Percentiles rank a stretch among this genome's conserved stretches.
These are phyloP conservation scores for Ursus arctos DNA, from an alignment of 2,113 vertebrate species.

Conservation along the genomic window DNA sequence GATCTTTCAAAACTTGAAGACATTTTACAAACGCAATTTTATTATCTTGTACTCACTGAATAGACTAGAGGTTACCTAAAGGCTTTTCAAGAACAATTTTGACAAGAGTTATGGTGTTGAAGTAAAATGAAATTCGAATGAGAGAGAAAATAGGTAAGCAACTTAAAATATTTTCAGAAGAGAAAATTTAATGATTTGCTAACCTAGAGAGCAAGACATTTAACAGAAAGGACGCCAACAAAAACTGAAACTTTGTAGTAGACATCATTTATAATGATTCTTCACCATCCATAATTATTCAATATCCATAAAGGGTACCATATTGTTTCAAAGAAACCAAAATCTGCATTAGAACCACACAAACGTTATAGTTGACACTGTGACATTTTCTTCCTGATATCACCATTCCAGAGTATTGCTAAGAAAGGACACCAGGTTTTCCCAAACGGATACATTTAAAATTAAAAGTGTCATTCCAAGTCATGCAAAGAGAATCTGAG, in stretches of 20 bases:
- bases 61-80: not conserved
- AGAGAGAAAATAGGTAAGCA: not conserved
- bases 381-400: conserved; percentile 12
- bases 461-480: conserved; percentile 67
- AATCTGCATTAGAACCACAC: not conserved
- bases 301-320: not conserved
- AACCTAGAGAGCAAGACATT: not conserved
- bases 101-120: not conserved
- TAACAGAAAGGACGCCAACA: conserved; percentile 20
- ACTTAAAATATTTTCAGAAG: conserved; percentile 41
- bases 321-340: conserved; percentile 30
- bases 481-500: conserved; percentile 53
- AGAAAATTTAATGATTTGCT: conserved; percentile 41
- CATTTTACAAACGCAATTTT: not conserved
- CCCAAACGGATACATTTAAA: conserved; percentile 62
- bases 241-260: conserved; percentile 37
- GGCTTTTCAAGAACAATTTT: conserved; percentile 39
- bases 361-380: not conserved
- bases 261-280: not conserved
- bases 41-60: not conserved
- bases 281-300: not conserved
- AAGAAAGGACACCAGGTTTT: conserved; percentile 57
- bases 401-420: not conserved
- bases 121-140: not conserved
- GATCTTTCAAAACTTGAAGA: conserved; percentile 59